Evolutionary conservation across 2,797 vertebrate species (phyloP).

Genomic region (Psittacula derbiana): DNA sequence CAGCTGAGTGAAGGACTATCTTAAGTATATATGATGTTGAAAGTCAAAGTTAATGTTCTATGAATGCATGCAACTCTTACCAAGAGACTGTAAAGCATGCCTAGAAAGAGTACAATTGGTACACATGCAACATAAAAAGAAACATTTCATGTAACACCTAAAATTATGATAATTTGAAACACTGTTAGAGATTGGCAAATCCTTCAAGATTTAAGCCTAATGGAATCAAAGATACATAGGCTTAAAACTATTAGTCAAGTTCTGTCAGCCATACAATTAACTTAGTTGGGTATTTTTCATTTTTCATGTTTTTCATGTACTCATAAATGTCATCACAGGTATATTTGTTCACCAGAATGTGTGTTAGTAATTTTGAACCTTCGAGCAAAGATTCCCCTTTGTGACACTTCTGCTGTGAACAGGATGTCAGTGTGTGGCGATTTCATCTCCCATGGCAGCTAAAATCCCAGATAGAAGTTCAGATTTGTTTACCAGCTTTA

Average conservation of each 20-base stretch:
- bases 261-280: constrained; percentile 29
- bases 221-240: constrained; percentile 12
- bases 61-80: background rate
- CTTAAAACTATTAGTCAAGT: background rate
- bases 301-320: background rate
- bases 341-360: constrained; percentile 32
- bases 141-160: background rate
- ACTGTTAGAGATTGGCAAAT: background rate
- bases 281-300: constrained; percentile 21
- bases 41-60: background rate
- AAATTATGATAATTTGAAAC: constrained; percentile 19
- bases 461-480: constrained; percentile 12
- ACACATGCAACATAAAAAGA: background rate
- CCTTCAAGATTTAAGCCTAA: constrained; percentile 44
- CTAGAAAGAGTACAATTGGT: background rate
- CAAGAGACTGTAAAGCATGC: accelerated
- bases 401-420: background rate
- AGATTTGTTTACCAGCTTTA: constrained; percentile 14
- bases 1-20: background rate
- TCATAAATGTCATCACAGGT: constrained; percentile 46
- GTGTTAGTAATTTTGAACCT: constrained; percentile 32
- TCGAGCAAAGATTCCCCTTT: background rate
- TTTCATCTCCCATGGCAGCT: constrained; percentile 1
- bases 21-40: background rate
- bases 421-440: background rate